Conservation (phyloP, 2,113 vertebrate genomes). For the Alouatta palliata region DNA sequence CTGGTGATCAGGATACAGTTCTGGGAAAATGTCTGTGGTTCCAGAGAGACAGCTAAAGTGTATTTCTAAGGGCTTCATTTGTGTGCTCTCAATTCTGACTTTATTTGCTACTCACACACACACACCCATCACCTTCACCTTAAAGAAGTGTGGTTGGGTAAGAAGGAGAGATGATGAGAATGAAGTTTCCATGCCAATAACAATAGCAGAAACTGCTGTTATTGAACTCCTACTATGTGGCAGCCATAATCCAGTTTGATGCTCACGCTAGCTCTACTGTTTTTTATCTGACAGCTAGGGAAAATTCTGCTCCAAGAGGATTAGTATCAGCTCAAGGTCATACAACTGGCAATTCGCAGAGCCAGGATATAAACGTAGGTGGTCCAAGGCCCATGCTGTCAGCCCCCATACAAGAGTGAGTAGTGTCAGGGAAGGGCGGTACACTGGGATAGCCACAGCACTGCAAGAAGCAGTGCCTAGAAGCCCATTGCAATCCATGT, state of each 20-base stretch:
- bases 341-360: not conserved
- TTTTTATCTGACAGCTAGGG: not conserved
- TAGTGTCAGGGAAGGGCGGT: not conserved
- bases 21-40: not conserved
- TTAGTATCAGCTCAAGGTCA: not conserved
- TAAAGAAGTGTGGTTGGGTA: not conserved
- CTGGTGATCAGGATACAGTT: not conserved
- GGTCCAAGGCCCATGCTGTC: rapidly evolving
- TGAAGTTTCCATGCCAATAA: not conserved
- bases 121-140: not conserved
- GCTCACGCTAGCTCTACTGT: too few species aligned
- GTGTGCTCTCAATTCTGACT: not conserved
- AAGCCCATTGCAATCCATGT: too few species aligned
- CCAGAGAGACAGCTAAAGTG: not conserved
- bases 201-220: not conserved
- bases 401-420: not conserved
- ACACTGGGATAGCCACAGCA: too few species aligned
- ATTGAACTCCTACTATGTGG: not conserved
- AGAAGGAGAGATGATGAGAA: not conserved
- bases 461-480: not conserved
- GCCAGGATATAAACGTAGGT: not conserved
- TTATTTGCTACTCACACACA: not conserved
- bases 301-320: not conserved
- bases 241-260: not conserved
- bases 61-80: not conserved